Percentiles rank a stretch among this genome's conserved stretches.
Conservation (phyloP, 2,113 vertebrate genomes). For the Protobothrops mucrosquamatus region DNA sequence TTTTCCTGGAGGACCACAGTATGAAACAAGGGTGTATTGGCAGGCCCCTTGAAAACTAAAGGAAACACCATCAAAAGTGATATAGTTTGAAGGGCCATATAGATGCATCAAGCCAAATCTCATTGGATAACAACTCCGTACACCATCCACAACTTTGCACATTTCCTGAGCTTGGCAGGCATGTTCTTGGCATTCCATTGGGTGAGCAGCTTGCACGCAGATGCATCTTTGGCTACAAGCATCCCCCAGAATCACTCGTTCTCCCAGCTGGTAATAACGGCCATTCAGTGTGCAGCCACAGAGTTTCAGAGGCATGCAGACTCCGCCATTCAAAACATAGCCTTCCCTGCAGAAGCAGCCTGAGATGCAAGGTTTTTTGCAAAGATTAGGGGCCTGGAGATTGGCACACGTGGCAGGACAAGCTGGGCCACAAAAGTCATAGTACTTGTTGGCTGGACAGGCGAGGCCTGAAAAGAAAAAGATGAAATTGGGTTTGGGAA, state of each 20-base stretch:
- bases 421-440: conserved; percentile 59
- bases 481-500: background rate
- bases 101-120: conserved; percentile 52
- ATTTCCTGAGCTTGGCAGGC: conserved; percentile 45
- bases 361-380: conserved; percentile 48
- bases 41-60: conserved; percentile 62
- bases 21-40: conserved; percentile 50
- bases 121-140: conserved; percentile 57
- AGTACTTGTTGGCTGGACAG: conserved; percentile 66
- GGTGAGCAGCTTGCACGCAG: conserved; percentile 32
- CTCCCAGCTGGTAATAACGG: conserved; percentile 56
- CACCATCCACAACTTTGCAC: conserved; percentile 38
- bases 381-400: conserved; percentile 41
- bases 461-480: conserved; percentile 23
- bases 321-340: conserved; percentile 57
- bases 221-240: conserved; percentile 61
- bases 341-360: conserved; percentile 65
- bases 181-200: conserved; percentile 52
- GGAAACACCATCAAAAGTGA: conserved; percentile 61
- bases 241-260: conserved; percentile 53
- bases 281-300: conserved; percentile 70
- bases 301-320: conserved; percentile 45
- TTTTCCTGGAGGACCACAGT: conserved; percentile 34
- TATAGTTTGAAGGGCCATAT: conserved; percentile 48
- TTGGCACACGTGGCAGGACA: conserved; percentile 63